Base-by-base conservation (phyloP, 2,888 invertebrate species). In the Nephrotoma flavescens region DNA sequence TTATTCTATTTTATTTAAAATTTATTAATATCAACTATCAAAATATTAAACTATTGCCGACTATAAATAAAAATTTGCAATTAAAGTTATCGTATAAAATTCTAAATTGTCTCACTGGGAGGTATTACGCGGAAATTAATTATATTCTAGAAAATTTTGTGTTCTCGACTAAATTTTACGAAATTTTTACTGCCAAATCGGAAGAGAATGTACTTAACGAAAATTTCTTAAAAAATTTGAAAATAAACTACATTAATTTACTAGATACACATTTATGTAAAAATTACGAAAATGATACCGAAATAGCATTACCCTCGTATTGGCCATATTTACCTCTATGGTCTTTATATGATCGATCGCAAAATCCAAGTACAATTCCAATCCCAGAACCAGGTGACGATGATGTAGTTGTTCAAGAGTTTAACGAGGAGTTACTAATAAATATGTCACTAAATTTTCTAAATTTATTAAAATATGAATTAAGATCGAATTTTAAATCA, bases 281-380 rank as follows among this genome's bases (percentile, higher is more conserved):
- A 71, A 71, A 71, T 71, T 71, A 89, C 85, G 89, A 91, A 42
- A 90, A 89, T 42, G 90, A 92, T 6, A 93, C 92, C 86, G 85
- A 45, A 12, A 85, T 95, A 11, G 93, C 96, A 12, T 92, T 96
- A 88, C 96, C 96, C 0, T 93, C 94, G 86, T 96, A 97, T 89
- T 97, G 97, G 97, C 94, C 96, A 11, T 97, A 95, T 91, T 91
- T 95, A 89, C 95, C 96, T 42, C 93, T 96, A 87, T 71, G 85
- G 42, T 47, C 42, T 11, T 15, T 85, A 45, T 85, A 45, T 19
- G 44, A 85, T 44, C 42, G 44, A 45, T 44, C 44, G 9, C 85
- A 85, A 85, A 85, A 85, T 45, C 85, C 85, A 4, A 5, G 4
- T 85, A n/a, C 11, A 85, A 19, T 44, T 15, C 42, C 42, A 44